Conservation (phyloP, 2,797 vertebrate genomes). For the Eospalax fontanierii region DNA sequence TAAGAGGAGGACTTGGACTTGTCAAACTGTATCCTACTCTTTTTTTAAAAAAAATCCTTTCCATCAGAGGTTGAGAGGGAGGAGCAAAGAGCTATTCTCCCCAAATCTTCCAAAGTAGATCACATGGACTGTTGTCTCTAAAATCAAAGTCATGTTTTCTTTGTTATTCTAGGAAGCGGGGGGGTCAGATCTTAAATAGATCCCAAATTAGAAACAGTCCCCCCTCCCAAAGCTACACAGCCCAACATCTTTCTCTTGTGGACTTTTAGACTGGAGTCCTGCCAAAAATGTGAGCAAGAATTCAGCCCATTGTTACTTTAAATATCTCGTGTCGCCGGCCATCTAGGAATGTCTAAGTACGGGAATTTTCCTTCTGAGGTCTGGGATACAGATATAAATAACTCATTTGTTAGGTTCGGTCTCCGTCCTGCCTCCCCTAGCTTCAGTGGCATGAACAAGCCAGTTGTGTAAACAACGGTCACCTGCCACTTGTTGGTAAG, state of each 20-base stretch:
- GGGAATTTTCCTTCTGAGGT: conserved; percentile 86
- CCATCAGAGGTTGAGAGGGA: background rate
- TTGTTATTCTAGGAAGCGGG: conserved; percentile 82
- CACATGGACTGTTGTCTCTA: conserved; percentile 65
- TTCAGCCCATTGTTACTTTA: conserved; percentile 87
- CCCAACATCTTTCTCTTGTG: conserved; percentile 70
- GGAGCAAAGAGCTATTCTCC: conserved; percentile 31
- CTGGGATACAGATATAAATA: conserved; percentile 84
- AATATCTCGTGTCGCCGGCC: conserved; percentile 86
- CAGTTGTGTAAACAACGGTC: conserved; percentile 54
- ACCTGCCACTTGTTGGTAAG: background rate
- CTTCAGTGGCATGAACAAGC: conserved; percentile 65
- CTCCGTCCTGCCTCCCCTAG: conserved; percentile 81
- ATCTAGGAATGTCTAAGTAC: conserved; percentile 87
- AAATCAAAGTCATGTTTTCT: conserved; percentile 82
- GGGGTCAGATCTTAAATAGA: conserved; percentile 78
- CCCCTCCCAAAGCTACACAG: conserved; percentile 17
- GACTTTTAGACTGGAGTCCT: conserved; percentile 82
- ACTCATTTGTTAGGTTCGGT: conserved; percentile 79
- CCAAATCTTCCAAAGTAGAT: conserved; percentile 66
- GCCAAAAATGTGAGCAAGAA: conserved; percentile 86
- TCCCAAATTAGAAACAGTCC: conserved; percentile 82
- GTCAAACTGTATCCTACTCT: conserved; percentile 18
- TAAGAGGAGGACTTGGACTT: background rate
- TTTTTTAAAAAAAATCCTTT: conserved; percentile 21